Conservation (phyloP, 2,888 invertebrate species). For the Cataglyphis livida region DNA sequence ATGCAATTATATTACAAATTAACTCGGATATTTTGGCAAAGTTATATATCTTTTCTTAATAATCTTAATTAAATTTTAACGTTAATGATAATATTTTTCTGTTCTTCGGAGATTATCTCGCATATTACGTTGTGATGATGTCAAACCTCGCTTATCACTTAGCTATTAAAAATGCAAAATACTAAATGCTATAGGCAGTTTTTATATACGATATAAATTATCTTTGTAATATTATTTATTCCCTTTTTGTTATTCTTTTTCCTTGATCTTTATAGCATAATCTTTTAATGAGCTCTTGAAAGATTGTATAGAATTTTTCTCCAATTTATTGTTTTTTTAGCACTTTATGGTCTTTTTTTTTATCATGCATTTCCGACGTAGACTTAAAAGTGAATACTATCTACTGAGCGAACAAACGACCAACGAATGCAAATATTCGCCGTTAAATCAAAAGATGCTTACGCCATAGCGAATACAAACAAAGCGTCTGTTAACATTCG, state of each 20-base stretch:
- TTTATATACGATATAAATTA: background rate
- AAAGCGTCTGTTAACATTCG: background rate
- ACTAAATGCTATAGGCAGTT: background rate
- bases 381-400: background rate
- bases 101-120: background rate
- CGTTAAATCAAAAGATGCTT: background rate
- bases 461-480: background rate
- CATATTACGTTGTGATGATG: background rate
- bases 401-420: background rate
- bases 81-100: background rate
- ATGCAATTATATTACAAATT: background rate
- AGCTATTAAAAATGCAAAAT: background rate
- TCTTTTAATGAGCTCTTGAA: background rate
- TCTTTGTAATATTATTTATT: background rate
- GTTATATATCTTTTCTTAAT: background rate
- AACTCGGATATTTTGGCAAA: background rate
- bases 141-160: background rate
- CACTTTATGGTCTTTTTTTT: background rate
- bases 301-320: background rate
- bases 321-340: background rate
- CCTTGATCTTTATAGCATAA: background rate
- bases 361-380: constrained; percentile 7
- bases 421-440: background rate
- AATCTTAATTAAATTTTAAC: background rate
- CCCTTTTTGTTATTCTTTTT: background rate